Evolutionary conservation across 1,140 invertebrate species (phyloP).

Genomic region (Musca domestica): DNA sequence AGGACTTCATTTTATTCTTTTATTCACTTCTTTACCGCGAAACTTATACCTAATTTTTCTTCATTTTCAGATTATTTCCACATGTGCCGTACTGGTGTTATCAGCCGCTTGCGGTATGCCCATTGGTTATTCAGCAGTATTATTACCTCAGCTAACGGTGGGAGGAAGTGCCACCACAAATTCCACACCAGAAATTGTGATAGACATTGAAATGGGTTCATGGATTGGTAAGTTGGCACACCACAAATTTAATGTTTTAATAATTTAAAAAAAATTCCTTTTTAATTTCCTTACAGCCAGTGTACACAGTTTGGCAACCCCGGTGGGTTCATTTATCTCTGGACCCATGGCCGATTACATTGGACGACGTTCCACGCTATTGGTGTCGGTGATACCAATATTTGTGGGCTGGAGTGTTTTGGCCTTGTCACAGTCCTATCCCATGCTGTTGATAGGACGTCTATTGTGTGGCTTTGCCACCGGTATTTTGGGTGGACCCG

Average conservation of each 20-base stretch:
- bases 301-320: constrained; percentile 66
- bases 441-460: constrained; percentile 63
- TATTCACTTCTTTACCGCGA: too few species aligned
- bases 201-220: constrained; percentile 62
- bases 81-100: constrained; percentile 65
- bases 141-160: constrained; percentile 63
- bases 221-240: constrained; percentile 62
- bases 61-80: constrained; percentile 61
- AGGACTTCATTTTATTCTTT: too few species aligned
- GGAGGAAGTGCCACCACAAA: constrained; percentile 47
- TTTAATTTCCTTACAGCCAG: constrained; percentile 58
- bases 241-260: neutral
- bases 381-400: constrained; percentile 61
- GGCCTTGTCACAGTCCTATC: constrained; percentile 60
- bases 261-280: constrained; percentile 2
- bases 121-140: constrained; percentile 67
- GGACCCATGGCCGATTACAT: constrained; percentile 64
- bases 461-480: constrained; percentile 68
- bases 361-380: constrained; percentile 61
- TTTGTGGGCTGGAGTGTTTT: constrained; percentile 64
- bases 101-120: constrained; percentile 69
- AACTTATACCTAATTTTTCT: neutral
- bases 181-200: constrained; percentile 40
- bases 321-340: constrained; percentile 63
- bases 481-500: constrained; percentile 66